A percentile compares a stretch with the other conserved stretches of the same genome.
phyloP scores from a whole-genome alignment of 2,797 vertebrate species.

The Enteromius radiatus region DNA sequence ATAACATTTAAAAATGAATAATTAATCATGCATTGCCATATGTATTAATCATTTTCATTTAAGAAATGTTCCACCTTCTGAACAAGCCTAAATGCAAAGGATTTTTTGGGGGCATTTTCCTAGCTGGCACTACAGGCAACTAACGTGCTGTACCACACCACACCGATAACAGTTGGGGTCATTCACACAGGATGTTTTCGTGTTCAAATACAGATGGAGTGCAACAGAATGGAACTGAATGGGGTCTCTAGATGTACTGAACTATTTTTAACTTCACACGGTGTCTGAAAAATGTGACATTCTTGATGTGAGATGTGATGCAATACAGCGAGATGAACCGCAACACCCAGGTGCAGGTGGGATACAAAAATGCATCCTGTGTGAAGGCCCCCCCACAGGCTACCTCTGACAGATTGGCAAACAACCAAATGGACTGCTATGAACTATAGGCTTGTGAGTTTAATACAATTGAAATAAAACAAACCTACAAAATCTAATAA shows the following conservation, averaged over 20 bases:
- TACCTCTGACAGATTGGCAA: not conserved
- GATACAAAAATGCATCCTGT: not conserved
- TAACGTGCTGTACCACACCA: no score
- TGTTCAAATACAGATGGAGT: constrained; percentile 16
- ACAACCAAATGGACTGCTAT: not conserved
- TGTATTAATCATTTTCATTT: not conserved
- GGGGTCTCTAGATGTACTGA: not conserved
- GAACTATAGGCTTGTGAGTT: not conserved
- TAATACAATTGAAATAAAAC: not conserved
- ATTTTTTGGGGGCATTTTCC: not conserved
- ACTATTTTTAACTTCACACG: constrained; percentile 3
- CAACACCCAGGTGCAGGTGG: not conserved
- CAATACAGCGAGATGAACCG: not conserved
- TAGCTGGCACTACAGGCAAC: not conserved
- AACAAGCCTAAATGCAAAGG: not conserved
- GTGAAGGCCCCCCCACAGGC: not conserved
- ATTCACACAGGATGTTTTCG: not conserved
- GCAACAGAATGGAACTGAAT: constrained; percentile 6
- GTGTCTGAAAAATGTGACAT: not conserved
- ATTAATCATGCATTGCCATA: not conserved
- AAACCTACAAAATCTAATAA: not conserved
- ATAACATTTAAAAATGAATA: not conserved
- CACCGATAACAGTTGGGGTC: not conserved
- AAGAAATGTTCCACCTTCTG: not conserved
- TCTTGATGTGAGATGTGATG: constrained; percentile 2